Evolutionary conservation across 64 coral and sea anemone genomes (phyloP), one percentile per base, ranked within the genome.

Genomic region (Porites lutea): DNA sequence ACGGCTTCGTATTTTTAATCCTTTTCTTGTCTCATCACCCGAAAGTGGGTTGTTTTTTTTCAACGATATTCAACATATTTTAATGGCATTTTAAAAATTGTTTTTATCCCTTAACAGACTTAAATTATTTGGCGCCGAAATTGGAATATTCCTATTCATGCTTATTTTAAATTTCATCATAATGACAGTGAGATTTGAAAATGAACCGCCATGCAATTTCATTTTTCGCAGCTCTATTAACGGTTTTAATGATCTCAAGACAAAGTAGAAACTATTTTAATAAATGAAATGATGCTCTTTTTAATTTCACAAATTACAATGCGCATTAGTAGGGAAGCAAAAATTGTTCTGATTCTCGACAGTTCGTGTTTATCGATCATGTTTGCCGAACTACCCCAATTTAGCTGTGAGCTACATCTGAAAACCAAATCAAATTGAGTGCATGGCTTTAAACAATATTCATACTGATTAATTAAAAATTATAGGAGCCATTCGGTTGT

Each of bases 231-330:
- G 81, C 63, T 84, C 81, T 84, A 84, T 84, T 84, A 84, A 52
- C 81, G 81, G 87, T 94, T 89, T 89, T 89, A 94, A 89, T 89
- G 92, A 73, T 87, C 65, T 94, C 74, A 81, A 66, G 68, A 89
- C 59, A 94, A 89, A 94, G 88, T 94, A 55, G 75, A 81, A 82
- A 89, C 69, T 64, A 87, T 88, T 82, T 93, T 88, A 89, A 89
- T 94, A 88, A 80, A 89, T 82, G 87, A 83, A 94, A 89, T 84
- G 92, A 94, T 94, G 92, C 88, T 94, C 92, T 94, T 94, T 94
- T 94, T 84, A 89, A 94, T 94, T 89, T 94, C 70, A 71, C 87
- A 94, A 94, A 94, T 89, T 94, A 94, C 74, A 84, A 75, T 88
- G 81, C 89, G 86, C 92, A 94, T 94, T 94, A 94, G 92, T 82